Percentiles rank a stretch among this genome's conserved stretches.
Evolutionary conservation across 1,140 invertebrate species (phyloP).

Genomic region (Tachypleus tridentatus): DNA sequence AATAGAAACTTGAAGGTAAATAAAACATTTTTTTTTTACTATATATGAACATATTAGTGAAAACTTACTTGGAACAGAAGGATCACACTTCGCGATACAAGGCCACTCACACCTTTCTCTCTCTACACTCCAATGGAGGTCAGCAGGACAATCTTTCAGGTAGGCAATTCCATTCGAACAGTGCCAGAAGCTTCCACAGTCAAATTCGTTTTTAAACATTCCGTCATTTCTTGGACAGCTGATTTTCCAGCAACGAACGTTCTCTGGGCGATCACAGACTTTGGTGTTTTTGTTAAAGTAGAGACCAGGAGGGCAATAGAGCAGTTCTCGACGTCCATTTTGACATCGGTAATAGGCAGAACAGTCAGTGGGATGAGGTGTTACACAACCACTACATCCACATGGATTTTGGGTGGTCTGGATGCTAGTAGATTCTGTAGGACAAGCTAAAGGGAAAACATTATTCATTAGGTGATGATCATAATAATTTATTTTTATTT

Average conservation of each 20-base stretch:
- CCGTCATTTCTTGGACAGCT: constrained; percentile 1
- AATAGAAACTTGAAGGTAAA: too few species aligned
- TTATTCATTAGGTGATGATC: too few species aligned
- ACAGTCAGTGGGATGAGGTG: not conserved
- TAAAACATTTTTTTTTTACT: too few species aligned
- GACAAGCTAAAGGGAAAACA: too few species aligned
- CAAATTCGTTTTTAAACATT: not conserved
- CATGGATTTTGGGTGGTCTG: not conserved
- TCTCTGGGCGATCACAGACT: constrained; percentile 39
- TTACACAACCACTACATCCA: not conserved
- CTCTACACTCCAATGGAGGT: constrained; percentile 6
- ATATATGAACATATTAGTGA: too few species aligned
- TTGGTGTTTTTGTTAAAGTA: constrained; percentile 40
- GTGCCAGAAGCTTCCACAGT: constrained; percentile 24
- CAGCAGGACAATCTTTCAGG: constrained; percentile 22
- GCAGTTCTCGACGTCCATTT: not conserved
- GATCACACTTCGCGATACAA: constrained; percentile 18
- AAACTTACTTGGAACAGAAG: not conserved
- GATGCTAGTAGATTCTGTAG: too few species aligned
- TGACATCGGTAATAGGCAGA: constrained; percentile 6
- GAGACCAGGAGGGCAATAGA: constrained; percentile 37
- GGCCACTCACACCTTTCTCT: not conserved
- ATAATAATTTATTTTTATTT: too few species aligned
- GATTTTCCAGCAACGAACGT: constrained; percentile 1
- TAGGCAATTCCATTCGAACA: constrained; percentile 24